A percentile compares a stretch with the other conserved stretches of the same genome.
Conservation (phyloP, 2,888 invertebrate genomes). For the Lysandra coridon region DNA sequence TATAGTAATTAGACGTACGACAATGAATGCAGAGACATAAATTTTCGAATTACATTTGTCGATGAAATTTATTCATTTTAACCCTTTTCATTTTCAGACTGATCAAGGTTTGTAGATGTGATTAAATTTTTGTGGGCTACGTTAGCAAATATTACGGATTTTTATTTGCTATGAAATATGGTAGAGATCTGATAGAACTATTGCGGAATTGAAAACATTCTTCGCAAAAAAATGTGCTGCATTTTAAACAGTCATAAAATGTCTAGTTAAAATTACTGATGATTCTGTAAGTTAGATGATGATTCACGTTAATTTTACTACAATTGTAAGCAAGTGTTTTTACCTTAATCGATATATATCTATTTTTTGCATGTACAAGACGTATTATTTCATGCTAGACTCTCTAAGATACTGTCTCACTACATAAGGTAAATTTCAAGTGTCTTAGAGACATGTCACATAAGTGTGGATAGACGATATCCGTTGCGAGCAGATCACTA, state of each 20-base stretch:
- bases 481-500: constrained; percentile 12
- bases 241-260: no score
- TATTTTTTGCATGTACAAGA: no score
- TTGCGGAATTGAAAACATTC: no score
- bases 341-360: no score
- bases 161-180: neutral
- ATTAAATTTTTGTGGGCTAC: neutral
- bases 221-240: no score
- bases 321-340: no score
- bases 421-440: neutral
- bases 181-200: neutral
- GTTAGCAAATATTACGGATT: neutral
- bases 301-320: no score
- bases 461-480: constrained; percentile 29
- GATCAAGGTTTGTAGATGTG: neutral
- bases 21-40: constrained; percentile 46
- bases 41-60: constrained; percentile 51
- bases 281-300: no score
- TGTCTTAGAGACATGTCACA: constrained; percentile 23
- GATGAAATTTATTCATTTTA: constrained; percentile 11
- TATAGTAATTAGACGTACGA: constrained; percentile 52
- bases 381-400: no score
- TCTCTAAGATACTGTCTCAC: no score
- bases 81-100: neutral
- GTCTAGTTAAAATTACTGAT: no score